Evolutionary conservation across 2,888 invertebrate species (phyloP), one percentile per base, ranked within the genome.

Genomic region (Pheosia gnoma): DNA sequence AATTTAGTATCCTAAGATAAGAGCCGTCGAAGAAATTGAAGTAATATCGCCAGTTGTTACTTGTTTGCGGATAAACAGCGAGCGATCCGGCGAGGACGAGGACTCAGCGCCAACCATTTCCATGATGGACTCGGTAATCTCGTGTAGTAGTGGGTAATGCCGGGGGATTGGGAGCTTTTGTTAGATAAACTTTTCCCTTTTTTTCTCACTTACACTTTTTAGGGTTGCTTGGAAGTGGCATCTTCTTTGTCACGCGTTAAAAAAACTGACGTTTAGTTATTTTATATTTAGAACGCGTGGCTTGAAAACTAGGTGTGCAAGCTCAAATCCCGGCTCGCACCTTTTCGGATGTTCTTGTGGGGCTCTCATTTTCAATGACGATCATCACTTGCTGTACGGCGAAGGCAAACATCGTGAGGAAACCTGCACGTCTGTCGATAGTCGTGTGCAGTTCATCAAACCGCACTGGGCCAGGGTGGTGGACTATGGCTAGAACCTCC

Each of bases 21-120:
- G 86, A 82, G 76, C 79, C 80, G 78, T 78, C 79, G 80, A 85
- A 86, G 86, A 83, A 86, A 87, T 87, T 85, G 85, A 81, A 85
- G 86, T 86, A 84, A 85, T 84, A 85, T 84, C 76, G 83, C 75
- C 83, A 81, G 83, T 83, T 81, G 83, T 80, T 80, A 82, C 84
- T 82, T 82, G 86, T 83, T 81, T 82, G 81, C 77, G 78, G 78
- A 80, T 82, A 85, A 85, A 83, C 84, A 83, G 71, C 75, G 79
- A 70, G 65, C 70, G 74, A 58, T 38, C 57, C 55, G 60, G 66
- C 66, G 47, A n/a, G n/a, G 47, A 47, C 47, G 47, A 53, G 53
- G 53, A 71, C 60, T 65, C 60, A 64, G 62, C 65, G 72, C 25
- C 25, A 25, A 70, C 79, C 78, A 78, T 79, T 78, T 78, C 68